phyloP scores from a whole-genome alignment of 2,113 vertebrate genomes.

The Corythaeola cristata region DNA sequence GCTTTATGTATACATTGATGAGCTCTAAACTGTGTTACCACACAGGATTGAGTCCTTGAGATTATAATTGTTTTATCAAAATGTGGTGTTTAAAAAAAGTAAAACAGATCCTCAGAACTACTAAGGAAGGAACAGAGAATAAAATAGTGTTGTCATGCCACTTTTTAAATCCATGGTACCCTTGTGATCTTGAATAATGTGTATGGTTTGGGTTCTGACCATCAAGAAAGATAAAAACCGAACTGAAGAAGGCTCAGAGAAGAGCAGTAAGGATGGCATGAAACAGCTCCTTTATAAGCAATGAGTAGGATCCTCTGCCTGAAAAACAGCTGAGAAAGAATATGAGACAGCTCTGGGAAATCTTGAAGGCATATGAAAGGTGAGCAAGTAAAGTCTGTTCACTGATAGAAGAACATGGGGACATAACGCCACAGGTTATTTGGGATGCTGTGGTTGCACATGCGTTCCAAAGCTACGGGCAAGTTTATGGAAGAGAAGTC shows the following conservation, averaged over 20 bases:
- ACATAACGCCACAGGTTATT: background rate
- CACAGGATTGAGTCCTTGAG: background rate
- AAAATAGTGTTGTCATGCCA: background rate
- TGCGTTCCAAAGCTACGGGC: background rate
- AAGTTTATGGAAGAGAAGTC: background rate
- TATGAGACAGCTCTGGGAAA: background rate
- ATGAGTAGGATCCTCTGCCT: background rate
- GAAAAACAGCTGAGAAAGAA: background rate
- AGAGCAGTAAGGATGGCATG: background rate
- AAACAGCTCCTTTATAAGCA: background rate
- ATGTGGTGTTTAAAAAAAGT: background rate
- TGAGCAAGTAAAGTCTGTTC: background rate
- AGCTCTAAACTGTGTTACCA: background rate
- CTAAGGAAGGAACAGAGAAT: background rate
- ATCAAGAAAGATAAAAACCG: background rate
- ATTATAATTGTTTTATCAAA: background rate
- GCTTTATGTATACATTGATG: background rate
- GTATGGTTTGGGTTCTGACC: background rate
- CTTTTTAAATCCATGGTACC: background rate
- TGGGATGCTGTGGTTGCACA: fast-evolving
- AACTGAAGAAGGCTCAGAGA: background rate
- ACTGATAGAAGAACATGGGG: background rate
- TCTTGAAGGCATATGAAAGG: background rate
- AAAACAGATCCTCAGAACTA: background rate
- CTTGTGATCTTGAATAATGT: background rate